A percentile compares a stretch with the other conserved stretches of the same genome.
Conservation (phyloP, 2,113 vertebrate species). For the Ciconia boyciana region DNA sequence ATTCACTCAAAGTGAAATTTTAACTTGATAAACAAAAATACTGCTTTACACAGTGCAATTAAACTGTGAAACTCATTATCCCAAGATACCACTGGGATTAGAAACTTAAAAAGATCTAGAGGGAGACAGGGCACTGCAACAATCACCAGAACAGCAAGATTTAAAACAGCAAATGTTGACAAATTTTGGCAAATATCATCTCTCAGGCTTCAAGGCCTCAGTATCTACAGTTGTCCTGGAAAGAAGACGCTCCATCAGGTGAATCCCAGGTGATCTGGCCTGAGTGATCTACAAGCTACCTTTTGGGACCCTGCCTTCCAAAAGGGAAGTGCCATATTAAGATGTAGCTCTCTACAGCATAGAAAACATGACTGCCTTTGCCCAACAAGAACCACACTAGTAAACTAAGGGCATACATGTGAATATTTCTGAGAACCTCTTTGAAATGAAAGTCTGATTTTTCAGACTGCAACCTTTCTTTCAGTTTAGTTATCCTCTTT, state of each 20-base stretch:
- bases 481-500: background rate
- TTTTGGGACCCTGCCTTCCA: background rate
- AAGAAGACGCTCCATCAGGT: background rate
- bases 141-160: background rate
- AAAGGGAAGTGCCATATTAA: background rate
- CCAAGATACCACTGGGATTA: background rate
- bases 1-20: background rate
- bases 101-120: background rate
- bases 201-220: background rate
- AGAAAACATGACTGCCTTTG: background rate
- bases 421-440: background rate
- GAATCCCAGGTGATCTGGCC: background rate
- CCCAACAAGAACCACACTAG: background rate
- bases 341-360: background rate
- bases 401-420: background rate
- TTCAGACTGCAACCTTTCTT: background rate
- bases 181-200: background rate
- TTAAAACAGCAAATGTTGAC: accelerated
- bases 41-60: background rate
- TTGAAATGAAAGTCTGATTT: background rate
- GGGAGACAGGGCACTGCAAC: background rate
- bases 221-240: background rate
- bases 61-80: background rate
- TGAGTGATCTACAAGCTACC: background rate
- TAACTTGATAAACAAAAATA: background rate